Evolutionary conservation across 2,888 invertebrate genomes (phyloP), one percentile per base, ranked within the genome.

Genomic region (Macrophya annulata): DNA sequence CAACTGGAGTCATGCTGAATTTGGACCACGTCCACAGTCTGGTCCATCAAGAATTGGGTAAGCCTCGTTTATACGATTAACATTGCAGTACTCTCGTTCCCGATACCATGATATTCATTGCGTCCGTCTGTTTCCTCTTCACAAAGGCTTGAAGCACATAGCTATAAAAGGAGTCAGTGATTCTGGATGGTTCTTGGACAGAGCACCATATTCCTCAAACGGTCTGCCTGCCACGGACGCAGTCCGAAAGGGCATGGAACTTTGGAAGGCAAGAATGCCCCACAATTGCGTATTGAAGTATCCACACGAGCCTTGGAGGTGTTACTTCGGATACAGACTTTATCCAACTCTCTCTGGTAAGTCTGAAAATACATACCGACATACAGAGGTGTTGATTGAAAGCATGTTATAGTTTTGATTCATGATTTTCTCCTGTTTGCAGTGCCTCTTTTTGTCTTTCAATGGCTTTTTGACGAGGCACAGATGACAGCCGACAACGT

Each of bases 381-480:
- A 55, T 10, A 55, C n/a, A 55, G 55, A 17, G 17, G 15, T n/a
- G n/a, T 43, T 40, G n/a, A 40, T 37, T 37, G 15, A 40, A 74
- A 6, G 8, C 76, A n/a, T 72, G 83, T 31, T 43, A 37, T n/a
- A 68, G 9, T 21, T 45, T 68, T 55, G 25, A 55, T 10, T 45
- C 25, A 51, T 55, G 45, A 55, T 25, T 62, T 55, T 31, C 86
- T 65, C 71, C 83, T 86, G 85, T 85, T 91, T 93, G 68, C 93
- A 96, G 98, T 97, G 82, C 98, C 98, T 0, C 95, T 99, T 43
- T 99, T 99, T 93, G 97, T 99, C 40, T 98, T 99, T 92, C 99
- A 99, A 95, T 98, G 98, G 96, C 95, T 99, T 81, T 99, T 98
- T 93, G 99, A 99, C 93, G 98, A 98, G 91, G 98, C 98, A 4